Conservation (phyloP, 2,797 vertebrate species). For the Toxotes lorentzi region DNA sequence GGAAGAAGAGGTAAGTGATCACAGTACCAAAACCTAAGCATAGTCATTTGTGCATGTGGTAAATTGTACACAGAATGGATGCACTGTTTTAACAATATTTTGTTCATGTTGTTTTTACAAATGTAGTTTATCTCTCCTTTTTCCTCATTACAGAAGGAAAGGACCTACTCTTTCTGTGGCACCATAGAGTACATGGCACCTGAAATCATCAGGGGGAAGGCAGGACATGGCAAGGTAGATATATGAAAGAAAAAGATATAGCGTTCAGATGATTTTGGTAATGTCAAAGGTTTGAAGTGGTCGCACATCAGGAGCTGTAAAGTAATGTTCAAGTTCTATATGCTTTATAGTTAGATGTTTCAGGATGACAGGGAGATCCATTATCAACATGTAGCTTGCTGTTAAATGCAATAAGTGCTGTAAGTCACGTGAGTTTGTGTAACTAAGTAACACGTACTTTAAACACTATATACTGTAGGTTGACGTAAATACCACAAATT, state of each 20-base stretch:
- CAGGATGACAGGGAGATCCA: neutral
- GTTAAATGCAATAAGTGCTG: neutral
- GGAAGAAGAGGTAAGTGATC: slow-evolving; percentile 87
- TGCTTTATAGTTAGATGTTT: neutral
- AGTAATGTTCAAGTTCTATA: neutral
- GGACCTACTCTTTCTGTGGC: slow-evolving; percentile 95
- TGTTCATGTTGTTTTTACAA: neutral
- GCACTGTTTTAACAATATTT: neutral
- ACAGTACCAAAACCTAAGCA: too few relatives aligned
- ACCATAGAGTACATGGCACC: slow-evolving; percentile 99
- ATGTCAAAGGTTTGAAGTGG: neutral
- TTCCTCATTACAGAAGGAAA: slow-evolving; percentile 85
- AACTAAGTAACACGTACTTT: neutral
- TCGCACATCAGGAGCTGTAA: neutral
- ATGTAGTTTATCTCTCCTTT: neutral
- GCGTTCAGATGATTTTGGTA: neutral
- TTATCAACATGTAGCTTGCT: neutral
- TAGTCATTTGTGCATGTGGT: neutral
- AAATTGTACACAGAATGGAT: neutral
- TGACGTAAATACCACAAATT: too few relatives aligned
- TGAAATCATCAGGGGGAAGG: slow-evolving; percentile 93
- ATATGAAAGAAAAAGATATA: neutral
- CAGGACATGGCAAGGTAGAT: slow-evolving; percentile 93
- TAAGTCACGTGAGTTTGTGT: neutral
- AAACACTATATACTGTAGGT: neutral